Base-by-base conservation (phyloP, 2,888 invertebrate species). In the Trisateles emortualis region DNA sequence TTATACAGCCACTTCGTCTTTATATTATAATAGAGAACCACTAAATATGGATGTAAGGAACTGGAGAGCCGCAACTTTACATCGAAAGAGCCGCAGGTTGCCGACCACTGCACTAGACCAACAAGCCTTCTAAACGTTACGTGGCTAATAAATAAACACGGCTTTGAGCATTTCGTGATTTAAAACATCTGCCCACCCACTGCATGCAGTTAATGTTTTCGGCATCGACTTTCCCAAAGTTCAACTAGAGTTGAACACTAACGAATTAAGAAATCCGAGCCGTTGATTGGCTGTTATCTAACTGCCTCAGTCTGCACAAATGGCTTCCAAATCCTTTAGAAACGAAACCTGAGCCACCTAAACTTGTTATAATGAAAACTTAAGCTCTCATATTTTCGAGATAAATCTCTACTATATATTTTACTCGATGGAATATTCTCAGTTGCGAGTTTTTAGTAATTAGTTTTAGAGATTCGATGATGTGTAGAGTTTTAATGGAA, bases 281-380 rank as follows among this genome's bases (percentile, higher is more conserved):
- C 49, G 36, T 50, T 51, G 51, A 54, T 52, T 57, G 47, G 30
- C 17, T 54, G 36, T 66, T 67, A 67, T 66, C 66, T 52, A 59
- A 45, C 53, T 50, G 38, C 24, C 45, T 26, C 53, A 59, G 59
- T 14, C 46, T 17, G n/a, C 46, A 44, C 29, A 11, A 56, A 54
- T 50, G 14, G 22, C 22, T 51, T 47, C 19, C 30, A 57, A 59
- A 52, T 51, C 59, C 67, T 63, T 59, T 56, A 52, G 49, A 59
- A 54, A 52, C 54, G 52, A 59, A 57, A 29, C 46, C 26, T 52
- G 59, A 67, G 56, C 66, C 52, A 17, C 41, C 51, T 36, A 41
- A 52, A 63, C 54, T 55, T 36, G 47, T 52, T 48, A 56, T 56
- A 66, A 63, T 66, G 66, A 56, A 54, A 65, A 66, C 49, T 54